Conservation (phyloP, 2,113 vertebrate genomes). For the Sapayoa aenigma region DNA sequence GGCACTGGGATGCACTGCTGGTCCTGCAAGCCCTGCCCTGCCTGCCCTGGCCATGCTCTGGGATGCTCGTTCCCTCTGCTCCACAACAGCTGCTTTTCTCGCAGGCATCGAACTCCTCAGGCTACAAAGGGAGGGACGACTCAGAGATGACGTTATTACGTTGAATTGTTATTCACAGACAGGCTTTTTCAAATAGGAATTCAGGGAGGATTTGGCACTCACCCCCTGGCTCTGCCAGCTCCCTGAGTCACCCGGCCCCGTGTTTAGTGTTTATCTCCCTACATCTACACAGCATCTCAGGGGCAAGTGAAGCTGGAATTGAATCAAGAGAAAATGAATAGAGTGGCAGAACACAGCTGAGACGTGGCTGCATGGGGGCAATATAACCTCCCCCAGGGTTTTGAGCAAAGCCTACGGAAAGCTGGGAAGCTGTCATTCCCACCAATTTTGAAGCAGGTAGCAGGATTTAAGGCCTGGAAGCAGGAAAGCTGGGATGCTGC, state of each 20-base stretch:
- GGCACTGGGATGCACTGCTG: neutral
- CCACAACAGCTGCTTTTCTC: neutral
- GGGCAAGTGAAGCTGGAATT: neutral
- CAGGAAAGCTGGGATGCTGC: neutral
- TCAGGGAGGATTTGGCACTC: neutral
- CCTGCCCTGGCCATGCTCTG: neutral
- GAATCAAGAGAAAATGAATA: neutral
- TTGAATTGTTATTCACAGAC: neutral
- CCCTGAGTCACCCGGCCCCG: neutral
- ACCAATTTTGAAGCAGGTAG: neutral
- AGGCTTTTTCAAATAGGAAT: neutral
- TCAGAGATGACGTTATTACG: neutral
- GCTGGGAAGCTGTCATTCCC: neutral
- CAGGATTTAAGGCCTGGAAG: neutral
- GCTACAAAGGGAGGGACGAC: neutral
- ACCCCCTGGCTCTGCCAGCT: neutral
- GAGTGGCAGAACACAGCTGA: neutral
- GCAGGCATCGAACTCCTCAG: accelerated
- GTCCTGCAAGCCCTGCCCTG: neutral
- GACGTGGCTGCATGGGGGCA: neutral
- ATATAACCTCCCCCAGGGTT: neutral
- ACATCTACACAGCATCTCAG: neutral
- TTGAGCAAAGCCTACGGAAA: neutral
- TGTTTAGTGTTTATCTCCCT: neutral
- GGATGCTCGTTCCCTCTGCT: neutral